Conservation (phyloP, 2,113 vertebrate genomes). For the Trinectes maculatus region DNA sequence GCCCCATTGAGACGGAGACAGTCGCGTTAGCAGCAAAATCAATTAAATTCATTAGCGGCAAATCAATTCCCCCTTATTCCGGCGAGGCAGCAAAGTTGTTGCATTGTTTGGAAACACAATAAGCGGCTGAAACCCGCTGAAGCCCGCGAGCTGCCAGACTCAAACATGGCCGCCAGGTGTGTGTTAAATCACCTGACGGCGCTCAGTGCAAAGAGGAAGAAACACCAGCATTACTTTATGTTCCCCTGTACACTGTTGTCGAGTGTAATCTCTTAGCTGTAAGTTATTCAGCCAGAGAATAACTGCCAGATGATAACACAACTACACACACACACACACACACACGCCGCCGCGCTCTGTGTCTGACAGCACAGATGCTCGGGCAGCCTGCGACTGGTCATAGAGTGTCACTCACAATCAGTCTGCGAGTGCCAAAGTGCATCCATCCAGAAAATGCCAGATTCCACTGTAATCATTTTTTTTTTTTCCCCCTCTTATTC, state of each 20-base stretch:
- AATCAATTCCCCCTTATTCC: conserved; percentile 30
- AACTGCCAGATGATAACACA: conserved; percentile 62
- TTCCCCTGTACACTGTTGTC: conserved; percentile 54
- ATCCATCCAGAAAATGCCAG: conserved; percentile 78
- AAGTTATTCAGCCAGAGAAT: conserved; percentile 67
- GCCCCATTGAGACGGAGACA: conserved; percentile 18
- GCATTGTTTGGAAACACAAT: conserved; percentile 33
- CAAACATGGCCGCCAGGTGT: conserved; percentile 41
- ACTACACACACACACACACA: too few relatives aligned
- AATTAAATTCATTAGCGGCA: conserved; percentile 26
- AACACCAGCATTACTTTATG: conserved; percentile 60
- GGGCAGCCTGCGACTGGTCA: conserved; percentile 65
- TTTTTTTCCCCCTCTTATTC: conserved; percentile 70
- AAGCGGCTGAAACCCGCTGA: conserved; percentile 18
- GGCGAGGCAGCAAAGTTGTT: conserved; percentile 13
- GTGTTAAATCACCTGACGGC: conserved; percentile 56
- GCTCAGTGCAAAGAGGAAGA: conserved; percentile 35
- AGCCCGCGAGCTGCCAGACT: conserved; percentile 14
- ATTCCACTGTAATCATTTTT: conserved; percentile 75
- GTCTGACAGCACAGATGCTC: conserved; percentile 69
- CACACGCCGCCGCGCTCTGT: conserved; percentile 32
- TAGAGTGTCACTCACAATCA: conserved; percentile 79
- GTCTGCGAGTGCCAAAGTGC: conserved; percentile 68
- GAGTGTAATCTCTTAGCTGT: conserved; percentile 63
- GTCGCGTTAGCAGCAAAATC: conserved; percentile 29